phyloP scores from a whole-genome alignment of 2,888 invertebrate species.

The Tipula lateralis region DNA sequence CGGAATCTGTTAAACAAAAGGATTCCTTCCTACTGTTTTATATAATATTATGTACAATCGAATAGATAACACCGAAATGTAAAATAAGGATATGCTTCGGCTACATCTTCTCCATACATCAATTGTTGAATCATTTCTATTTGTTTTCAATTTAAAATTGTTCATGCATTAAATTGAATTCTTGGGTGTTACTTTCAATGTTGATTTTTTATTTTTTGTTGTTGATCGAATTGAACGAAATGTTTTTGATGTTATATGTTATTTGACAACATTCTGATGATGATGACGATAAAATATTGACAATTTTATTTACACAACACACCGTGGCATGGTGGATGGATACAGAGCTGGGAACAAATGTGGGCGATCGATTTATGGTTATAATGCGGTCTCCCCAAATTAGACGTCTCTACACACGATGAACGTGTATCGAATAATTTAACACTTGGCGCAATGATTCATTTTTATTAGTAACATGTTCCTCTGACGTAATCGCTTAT shows the following conservation, averaged over 20 bases:
- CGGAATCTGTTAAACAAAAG: background rate
- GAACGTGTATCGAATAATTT: background rate
- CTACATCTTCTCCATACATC: background rate
- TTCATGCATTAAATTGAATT: conserved; percentile 24
- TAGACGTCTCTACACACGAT: background rate
- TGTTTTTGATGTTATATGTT: background rate
- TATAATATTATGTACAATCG: too few species aligned
- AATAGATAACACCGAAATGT: background rate
- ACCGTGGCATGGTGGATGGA: background rate
- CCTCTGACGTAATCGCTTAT: background rate
- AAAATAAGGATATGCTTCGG: background rate
- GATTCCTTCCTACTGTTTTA: background rate
- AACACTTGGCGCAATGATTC: background rate
- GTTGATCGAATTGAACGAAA: background rate
- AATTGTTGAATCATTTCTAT: background rate
- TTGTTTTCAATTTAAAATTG: conserved; percentile 9
- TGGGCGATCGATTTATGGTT: background rate
- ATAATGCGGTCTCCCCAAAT: background rate
- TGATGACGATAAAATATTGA: background rate
- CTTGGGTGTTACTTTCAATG: background rate
- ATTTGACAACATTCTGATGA: background rate
- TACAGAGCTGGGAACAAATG: background rate
- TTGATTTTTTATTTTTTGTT: too few species aligned
- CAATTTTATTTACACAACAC: background rate
- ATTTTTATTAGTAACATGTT: background rate